phyloP scores from a whole-genome alignment of 2,113 vertebrate species.

The Gasterosteus aculeatus region DNA sequence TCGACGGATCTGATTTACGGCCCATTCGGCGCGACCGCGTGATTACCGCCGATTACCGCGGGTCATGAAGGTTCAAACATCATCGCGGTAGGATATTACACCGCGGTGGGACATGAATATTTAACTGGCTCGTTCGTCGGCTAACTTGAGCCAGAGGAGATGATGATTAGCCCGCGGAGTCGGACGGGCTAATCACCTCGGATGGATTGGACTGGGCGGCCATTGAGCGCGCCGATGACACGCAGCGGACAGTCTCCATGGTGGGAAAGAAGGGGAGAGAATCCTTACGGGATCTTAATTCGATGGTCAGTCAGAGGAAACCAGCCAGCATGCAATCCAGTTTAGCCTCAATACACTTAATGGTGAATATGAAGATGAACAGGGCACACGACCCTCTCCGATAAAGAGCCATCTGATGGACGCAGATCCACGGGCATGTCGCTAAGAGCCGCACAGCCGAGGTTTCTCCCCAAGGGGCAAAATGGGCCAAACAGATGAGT shows the following conservation, averaged over 20 bases:
- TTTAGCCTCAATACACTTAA: background rate
- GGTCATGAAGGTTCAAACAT: constrained; percentile 73
- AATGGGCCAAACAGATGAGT: too few relatives aligned
- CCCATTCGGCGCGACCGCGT: constrained; percentile 45
- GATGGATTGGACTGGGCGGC: constrained; percentile 73
- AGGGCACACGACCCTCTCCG: background rate
- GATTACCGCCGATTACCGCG: constrained; percentile 70
- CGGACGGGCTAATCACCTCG: constrained; percentile 69
- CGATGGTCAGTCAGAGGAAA: background rate
- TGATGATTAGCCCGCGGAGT: constrained; percentile 69
- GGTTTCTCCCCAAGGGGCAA: too few relatives aligned
- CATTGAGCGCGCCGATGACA: constrained; percentile 55
- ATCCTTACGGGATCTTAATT: background rate
- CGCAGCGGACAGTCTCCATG: constrained; percentile 44
- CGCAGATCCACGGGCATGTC: too few relatives aligned
- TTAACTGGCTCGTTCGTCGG: constrained; percentile 75
- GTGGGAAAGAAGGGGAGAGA: background rate
- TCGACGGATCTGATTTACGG: constrained; percentile 54
- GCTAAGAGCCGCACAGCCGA: too few relatives aligned
- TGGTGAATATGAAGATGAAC: background rate
- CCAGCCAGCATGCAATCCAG: background rate
- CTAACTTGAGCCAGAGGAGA: constrained; percentile 69
- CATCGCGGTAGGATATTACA: constrained; percentile 75
- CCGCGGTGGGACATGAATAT: constrained; percentile 75
- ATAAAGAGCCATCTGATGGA: too few relatives aligned